These are phyloP conservation scores for Leucozona laternaria DNA, from an alignment of 2,888 invertebrate species.

Conservation along the genomic window DNA sequence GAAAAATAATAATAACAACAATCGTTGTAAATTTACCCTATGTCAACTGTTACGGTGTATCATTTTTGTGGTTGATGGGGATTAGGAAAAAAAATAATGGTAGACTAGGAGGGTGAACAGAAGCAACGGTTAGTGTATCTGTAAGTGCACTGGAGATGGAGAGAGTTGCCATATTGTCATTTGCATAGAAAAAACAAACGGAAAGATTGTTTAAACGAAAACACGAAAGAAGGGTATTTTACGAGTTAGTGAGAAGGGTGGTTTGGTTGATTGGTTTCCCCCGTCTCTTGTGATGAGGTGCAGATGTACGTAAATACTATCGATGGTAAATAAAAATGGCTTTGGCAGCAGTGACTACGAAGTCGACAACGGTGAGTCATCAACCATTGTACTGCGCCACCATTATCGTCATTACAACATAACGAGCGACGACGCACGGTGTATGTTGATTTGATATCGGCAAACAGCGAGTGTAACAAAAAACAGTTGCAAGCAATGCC, in stretches of 20 bases:
- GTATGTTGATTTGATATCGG: conserved; percentile 39
- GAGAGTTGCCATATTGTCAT: conserved; percentile 28
- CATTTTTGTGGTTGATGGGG: conserved; percentile 56
- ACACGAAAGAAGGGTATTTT: conserved; percentile 29
- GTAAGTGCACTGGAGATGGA: conserved; percentile 49
- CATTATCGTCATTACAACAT: conserved; percentile 30
- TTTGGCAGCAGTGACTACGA: conserved; percentile 5
- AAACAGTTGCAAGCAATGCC: conserved; percentile 30
- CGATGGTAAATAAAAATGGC: conserved; percentile 49
- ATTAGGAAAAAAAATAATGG: conserved; percentile 36
- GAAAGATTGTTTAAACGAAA: conserved; percentile 15
- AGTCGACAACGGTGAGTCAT: conserved; percentile 53
- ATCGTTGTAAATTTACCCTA: conserved; percentile 64
- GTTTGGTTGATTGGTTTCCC: conserved; percentile 69
- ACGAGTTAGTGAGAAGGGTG: conserved; percentile 23
- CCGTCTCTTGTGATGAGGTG: conserved; percentile 51
- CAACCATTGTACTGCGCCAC: conserved; percentile 56
- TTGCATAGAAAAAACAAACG: conserved; percentile 9
- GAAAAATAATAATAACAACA: conserved; percentile 2
- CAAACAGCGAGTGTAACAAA: conserved; percentile 7
- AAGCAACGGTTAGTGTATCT: conserved; percentile 19
- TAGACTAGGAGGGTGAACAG: conserved; percentile 14
- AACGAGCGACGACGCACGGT: conserved; percentile 9
- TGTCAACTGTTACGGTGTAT: conserved; percentile 54
- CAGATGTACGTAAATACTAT: conserved; percentile 71